A percentile compares a stretch with the other conserved stretches of the same genome.
Evolutionary conservation across 2,888 invertebrate genomes (phyloP).

Genomic region (Elegia similella): DNA sequence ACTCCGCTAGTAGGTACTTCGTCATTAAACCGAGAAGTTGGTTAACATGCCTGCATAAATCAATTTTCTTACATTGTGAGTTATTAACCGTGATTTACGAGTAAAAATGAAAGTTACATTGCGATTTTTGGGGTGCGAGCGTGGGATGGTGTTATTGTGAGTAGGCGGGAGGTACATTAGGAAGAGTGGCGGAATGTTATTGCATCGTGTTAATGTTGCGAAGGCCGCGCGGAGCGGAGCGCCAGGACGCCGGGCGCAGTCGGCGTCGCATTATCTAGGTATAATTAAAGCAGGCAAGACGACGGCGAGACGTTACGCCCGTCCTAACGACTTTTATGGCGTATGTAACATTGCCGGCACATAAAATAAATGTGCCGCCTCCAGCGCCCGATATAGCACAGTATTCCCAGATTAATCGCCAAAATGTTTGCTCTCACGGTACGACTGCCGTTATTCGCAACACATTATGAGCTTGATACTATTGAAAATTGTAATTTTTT

Average conservation of each 20-base stretch:
- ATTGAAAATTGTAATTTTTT: constrained; percentile 45
- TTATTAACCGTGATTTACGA: constrained; percentile 67
- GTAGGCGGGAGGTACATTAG: constrained; percentile 47
- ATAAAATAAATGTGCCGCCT: constrained; percentile 80
- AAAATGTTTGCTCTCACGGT: constrained; percentile 74
- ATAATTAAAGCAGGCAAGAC: constrained; percentile 79
- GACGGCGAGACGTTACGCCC: constrained; percentile 78
- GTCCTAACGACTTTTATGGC: constrained; percentile 81
- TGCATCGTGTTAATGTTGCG: constrained; percentile 67
- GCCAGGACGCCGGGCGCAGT: constrained; percentile 52
- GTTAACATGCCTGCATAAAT: constrained; percentile 67
- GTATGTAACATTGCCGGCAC: constrained; percentile 80
- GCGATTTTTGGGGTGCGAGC: constrained; percentile 39
- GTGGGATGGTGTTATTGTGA: constrained; percentile 47
- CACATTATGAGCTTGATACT: constrained; percentile 57
- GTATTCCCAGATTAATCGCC: constrained; percentile 75
- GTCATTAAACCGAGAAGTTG: constrained; percentile 57
- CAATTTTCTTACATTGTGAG: constrained; percentile 62
- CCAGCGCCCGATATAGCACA: constrained; percentile 67
- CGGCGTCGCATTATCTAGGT: constrained; percentile 72
- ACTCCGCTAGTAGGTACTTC: constrained; percentile 36
- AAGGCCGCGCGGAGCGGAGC: constrained; percentile 40
- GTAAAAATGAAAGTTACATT: constrained; percentile 46
- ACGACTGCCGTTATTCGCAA: constrained; percentile 58
- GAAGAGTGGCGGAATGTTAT: constrained; percentile 64